Percentiles rank a stretch among this genome's conserved stretches.
These are phyloP conservation scores for Euthynnus affinis DNA, from an alignment of 2,797 vertebrate genomes.

Conservation along the genomic window DNA sequence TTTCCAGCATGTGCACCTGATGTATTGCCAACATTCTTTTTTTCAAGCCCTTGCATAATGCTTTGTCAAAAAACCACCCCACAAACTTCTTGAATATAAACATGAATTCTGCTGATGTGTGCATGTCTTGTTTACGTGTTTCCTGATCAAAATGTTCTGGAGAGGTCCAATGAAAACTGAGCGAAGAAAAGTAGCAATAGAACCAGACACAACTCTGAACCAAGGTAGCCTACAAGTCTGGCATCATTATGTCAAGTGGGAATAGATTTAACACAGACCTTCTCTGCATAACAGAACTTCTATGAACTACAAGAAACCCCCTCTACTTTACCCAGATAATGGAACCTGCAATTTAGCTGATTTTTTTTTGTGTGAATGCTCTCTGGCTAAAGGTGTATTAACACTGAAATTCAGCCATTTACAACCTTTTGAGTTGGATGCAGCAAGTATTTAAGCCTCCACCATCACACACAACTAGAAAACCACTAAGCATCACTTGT, in stretches of 20 bases:
- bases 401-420: no score
- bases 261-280: conserved; percentile 5
- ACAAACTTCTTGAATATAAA: conserved; percentile 1
- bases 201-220: not conserved
- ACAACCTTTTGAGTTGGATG: not conserved
- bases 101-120: not conserved
- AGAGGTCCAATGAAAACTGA: not conserved
- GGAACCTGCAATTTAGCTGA: not conserved
- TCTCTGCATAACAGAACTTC: not conserved
- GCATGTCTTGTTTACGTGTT: conserved; percentile 5
- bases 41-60: not conserved
- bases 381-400: not conserved
- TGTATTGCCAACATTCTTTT: not conserved
- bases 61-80: not conserved
- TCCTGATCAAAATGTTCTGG: not conserved
- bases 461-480: not conserved
- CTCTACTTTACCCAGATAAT: not conserved
- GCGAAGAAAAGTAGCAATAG: not conserved
- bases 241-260: conserved; percentile 1
- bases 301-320: not conserved
- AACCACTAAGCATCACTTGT: conserved; percentile 38
- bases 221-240: conserved; percentile 6
- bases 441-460: not conserved
- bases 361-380: not conserved
- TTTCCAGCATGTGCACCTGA: not conserved